Evolutionary conservation across 2,797 vertebrate species (phyloP).

Genomic region (Remorina albescens): DNA sequence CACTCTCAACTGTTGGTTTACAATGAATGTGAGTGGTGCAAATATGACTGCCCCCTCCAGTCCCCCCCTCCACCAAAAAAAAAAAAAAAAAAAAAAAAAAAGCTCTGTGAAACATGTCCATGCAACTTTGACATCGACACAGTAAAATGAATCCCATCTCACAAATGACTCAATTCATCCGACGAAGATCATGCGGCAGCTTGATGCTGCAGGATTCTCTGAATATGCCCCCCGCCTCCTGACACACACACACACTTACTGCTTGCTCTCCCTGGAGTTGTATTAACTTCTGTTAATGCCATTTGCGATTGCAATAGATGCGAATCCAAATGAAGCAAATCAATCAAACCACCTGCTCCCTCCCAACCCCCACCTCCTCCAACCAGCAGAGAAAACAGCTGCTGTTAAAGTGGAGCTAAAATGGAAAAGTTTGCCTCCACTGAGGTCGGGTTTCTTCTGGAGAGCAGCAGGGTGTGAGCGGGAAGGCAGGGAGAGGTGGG

Average conservation of each 20-base stretch:
- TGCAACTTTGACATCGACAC: slow-evolving; percentile 54
- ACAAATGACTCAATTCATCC: slow-evolving; percentile 69
- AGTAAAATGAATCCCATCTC: slow-evolving; percentile 68
- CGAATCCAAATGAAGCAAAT: slow-evolving; percentile 79
- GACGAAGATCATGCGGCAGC: slow-evolving; percentile 39
- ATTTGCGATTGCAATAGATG: slow-evolving; percentile 73
- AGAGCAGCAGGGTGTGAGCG: slow-evolving; percentile 41
- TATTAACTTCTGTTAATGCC: slow-evolving; percentile 63
- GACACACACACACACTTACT: no score
- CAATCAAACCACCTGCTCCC: slow-evolving; percentile 71
- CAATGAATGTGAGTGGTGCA: slow-evolving; percentile 48
- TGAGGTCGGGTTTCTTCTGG: slow-evolving; percentile 58
- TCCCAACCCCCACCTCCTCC: slow-evolving; percentile 20
- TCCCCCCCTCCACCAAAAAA: background rate
- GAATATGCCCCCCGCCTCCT: slow-evolving; percentile 46
- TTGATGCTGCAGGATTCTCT: slow-evolving; percentile 35
- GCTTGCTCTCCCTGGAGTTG: slow-evolving; percentile 47
- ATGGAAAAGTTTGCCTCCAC: slow-evolving; percentile 54
- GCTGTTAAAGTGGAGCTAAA: slow-evolving; percentile 53
- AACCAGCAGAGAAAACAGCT: slow-evolving; percentile 59
- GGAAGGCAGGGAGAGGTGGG: slow-evolving; percentile 59
- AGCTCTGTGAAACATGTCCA: slow-evolving; percentile 13
- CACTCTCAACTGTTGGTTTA: slow-evolving; percentile 46
- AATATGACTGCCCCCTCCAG: slow-evolving; percentile 13
- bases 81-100: slow-evolving; percentile 12